Evolutionary conservation across 2,797 vertebrate species (phyloP).

Genomic region (Hafferia zeledoni): DNA sequence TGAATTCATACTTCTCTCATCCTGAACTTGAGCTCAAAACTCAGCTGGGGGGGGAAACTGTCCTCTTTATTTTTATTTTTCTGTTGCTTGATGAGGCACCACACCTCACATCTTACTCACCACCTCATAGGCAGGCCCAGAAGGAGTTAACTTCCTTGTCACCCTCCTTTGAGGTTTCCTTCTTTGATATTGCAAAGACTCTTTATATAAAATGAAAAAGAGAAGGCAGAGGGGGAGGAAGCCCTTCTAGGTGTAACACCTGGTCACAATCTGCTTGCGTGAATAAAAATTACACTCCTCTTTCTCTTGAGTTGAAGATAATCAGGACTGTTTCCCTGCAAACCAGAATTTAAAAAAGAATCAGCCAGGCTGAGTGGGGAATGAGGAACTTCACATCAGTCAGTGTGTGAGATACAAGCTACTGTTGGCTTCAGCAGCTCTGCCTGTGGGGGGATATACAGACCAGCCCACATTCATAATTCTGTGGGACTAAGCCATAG

Average conservation of each 20-base stretch:
- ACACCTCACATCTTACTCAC: constrained; percentile 35
- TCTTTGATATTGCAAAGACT: constrained; percentile 15
- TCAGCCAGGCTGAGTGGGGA: not conserved
- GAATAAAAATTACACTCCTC: not conserved
- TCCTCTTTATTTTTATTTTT: constrained; percentile 5
- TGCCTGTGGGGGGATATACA: not conserved
- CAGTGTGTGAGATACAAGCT: not conserved
- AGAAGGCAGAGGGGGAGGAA: not conserved
- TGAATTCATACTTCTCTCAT: not conserved
- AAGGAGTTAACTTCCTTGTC: constrained; percentile 29
- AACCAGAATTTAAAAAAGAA: not conserved
- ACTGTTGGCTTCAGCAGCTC: not conserved
- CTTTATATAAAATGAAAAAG: not conserved
- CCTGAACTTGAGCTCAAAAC: not conserved
- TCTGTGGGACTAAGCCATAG: not conserved
- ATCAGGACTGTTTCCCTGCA: not conserved
- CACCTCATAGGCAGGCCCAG: not conserved
- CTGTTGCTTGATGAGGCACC: constrained; percentile 22
- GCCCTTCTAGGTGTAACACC: not conserved
- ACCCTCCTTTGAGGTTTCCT: constrained; percentile 50
- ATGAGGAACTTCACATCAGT: not conserved
- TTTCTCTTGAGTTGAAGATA: not conserved
- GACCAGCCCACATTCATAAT: accelerated
- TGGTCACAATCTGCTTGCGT: not conserved
- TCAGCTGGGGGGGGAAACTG: not conserved